Percentiles rank a stretch among this genome's conserved stretches.
Evolutionary conservation across 2,113 vertebrate species (phyloP).

Genomic region (Anarhynchus alexandrinus): DNA sequence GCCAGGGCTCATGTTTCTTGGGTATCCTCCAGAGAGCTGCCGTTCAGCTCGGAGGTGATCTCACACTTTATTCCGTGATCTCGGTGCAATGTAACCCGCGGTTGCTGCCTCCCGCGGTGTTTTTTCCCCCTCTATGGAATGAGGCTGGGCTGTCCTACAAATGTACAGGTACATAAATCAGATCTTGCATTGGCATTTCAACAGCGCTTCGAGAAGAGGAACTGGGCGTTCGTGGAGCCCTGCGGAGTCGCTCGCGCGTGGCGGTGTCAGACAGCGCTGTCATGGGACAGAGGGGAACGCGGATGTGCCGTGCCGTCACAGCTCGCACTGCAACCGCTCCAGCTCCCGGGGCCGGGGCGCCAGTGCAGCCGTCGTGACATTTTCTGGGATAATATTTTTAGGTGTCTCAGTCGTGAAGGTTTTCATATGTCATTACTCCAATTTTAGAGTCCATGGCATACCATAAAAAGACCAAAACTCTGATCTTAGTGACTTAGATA

Average conservation of each 20-base stretch:
- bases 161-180: neutral
- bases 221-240: neutral
- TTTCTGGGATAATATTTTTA: neutral
- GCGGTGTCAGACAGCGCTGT: accelerated
- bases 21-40: neutral
- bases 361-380: accelerated
- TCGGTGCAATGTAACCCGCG: accelerated
- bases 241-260: accelerated
- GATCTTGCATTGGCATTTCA: neutral
- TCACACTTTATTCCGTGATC: accelerated
- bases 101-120: neutral
- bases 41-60: no score
- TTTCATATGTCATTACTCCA: neutral
- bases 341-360: accelerated
- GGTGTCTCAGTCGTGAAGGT: neutral
- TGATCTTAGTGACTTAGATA: neutral
- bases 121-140: neutral
- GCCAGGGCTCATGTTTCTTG: neutral
- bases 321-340: neutral
- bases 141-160: neutral
- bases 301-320: neutral
- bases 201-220: neutral
- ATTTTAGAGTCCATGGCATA: neutral
- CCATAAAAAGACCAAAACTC: neutral
- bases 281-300: accelerated